Evolutionary conservation across 2,113 vertebrate genomes (phyloP).

Genomic region (Falcunculus frontatus): DNA sequence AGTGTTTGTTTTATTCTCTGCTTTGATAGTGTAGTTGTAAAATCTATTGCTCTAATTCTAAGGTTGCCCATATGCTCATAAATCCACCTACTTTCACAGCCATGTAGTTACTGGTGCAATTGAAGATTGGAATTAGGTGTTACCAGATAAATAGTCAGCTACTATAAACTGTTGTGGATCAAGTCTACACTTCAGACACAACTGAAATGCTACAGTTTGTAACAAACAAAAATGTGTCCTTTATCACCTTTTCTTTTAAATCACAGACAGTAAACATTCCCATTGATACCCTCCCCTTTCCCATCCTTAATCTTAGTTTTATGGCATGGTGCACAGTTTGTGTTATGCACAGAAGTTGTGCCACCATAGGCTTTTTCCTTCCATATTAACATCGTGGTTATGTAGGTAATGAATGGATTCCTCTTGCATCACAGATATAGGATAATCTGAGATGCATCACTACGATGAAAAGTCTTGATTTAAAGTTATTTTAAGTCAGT

Average conservation of each 20-base stretch:
- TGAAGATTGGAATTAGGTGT: background rate
- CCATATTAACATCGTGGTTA: fast-evolving
- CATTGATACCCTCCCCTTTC: fast-evolving
- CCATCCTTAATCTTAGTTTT: background rate
- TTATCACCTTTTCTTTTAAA: background rate
- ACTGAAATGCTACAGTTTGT: background rate
- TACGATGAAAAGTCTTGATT: background rate
- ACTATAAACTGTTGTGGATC: background rate
- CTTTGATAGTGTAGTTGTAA: background rate
- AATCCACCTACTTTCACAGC: background rate
- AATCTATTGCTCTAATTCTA: background rate
- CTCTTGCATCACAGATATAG: background rate
- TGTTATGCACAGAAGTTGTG: background rate
- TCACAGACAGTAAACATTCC: background rate
- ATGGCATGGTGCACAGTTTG: fast-evolving
- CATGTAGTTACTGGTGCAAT: background rate
- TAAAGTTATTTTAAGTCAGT: background rate
- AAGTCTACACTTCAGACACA: background rate
- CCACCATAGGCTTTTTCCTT: background rate
- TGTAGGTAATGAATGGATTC: background rate
- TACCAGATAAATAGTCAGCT: background rate
- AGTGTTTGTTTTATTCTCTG: background rate
- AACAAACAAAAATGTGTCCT: background rate
- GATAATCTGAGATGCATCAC: background rate
- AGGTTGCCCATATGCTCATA: background rate